Base-by-base conservation (phyloP, 1,140 invertebrate species). In the Charaxes varanes region DNA sequence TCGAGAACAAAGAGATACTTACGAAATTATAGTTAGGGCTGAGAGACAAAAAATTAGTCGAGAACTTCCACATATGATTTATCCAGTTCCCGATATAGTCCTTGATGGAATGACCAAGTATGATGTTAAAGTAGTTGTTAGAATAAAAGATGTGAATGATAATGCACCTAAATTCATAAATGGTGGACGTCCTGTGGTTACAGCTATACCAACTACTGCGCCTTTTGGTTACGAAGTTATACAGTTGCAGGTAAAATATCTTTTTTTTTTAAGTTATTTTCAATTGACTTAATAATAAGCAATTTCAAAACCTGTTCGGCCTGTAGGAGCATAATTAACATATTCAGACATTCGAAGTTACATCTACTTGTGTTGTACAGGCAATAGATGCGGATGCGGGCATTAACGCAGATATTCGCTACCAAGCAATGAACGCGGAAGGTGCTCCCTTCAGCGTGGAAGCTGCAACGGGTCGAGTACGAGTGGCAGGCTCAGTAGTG, bases 71-170 rank as follows among this genome's bases (percentile, higher is more conserved):
- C 85, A 88, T 10, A 89, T 93, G 83, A 88, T 92, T 12, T 93
- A 93, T 78, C 91, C 91, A 1, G 87, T 93, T 8, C 79, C 88
- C 0, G 89, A 88, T 28, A 90, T 92, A 32, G 84, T 88, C 11
- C 63, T 93, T 1, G 87, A 89, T 24, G 90, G 90, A 16, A 82
- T 93, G 32, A 85, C 58, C 27, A 88, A 84, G 63, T 87, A 53
- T 53, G 87, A 66, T 52, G 87, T 91, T 0, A 90, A 90, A 63
- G 85, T 93, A 1, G 85, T 94, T 0, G 87, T 95, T 2, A 87
- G 88, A 54, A 88, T 95, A 22, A 88, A 88, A 17, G 93, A 95
- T 73, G 88, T 92, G 2, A 95, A 95, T 60, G 93, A 95, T 61
- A 94, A 95, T 66, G 74, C 90, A 2, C 93, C 93, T 0, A 87